These are phyloP conservation scores for Mesitornis unicolor DNA, from an alignment of 2,113 vertebrate genomes.

Conservation along the genomic window DNA sequence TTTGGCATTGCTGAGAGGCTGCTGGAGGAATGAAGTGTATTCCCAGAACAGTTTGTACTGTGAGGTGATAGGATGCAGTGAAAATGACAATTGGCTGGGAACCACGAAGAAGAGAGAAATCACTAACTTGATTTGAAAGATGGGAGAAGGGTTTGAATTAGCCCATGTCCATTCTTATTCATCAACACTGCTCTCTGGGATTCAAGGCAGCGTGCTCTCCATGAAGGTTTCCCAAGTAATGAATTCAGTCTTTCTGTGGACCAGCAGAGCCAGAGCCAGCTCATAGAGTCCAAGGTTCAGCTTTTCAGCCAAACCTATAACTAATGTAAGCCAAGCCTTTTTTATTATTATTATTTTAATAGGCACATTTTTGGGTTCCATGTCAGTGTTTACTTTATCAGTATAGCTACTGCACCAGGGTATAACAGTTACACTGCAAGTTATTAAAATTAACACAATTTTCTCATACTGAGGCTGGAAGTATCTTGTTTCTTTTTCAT, in stretches of 20 bases:
- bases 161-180: not conserved
- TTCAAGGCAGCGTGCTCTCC: not conserved
- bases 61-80: not conserved
- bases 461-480: not conserved
- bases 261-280: not conserved
- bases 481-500: slow-evolving; percentile 22
- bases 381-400: not conserved
- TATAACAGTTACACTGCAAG: not conserved
- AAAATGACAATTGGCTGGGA: slow-evolving; percentile 49
- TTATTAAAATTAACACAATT: slow-evolving; percentile 28
- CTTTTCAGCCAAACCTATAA: not conserved
- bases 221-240: not conserved
- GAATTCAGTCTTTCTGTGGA: not conserved
- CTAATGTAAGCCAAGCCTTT: not conserved
- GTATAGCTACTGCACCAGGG: not conserved
- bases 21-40: slow-evolving; percentile 42
- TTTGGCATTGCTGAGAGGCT: slow-evolving; percentile 39
- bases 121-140: slow-evolving; percentile 50
- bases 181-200: not conserved
- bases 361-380: not conserved
- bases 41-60: slow-evolving; percentile 32
- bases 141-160: slow-evolving; percentile 59
- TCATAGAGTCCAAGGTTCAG: not conserved
- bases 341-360: slow-evolving; percentile 26
- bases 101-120: slow-evolving; percentile 31